Percentiles rank a stretch among this genome's conserved stretches.
Conservation (phyloP, 1,140 invertebrate species). For the Nixonia krombeini region DNA sequence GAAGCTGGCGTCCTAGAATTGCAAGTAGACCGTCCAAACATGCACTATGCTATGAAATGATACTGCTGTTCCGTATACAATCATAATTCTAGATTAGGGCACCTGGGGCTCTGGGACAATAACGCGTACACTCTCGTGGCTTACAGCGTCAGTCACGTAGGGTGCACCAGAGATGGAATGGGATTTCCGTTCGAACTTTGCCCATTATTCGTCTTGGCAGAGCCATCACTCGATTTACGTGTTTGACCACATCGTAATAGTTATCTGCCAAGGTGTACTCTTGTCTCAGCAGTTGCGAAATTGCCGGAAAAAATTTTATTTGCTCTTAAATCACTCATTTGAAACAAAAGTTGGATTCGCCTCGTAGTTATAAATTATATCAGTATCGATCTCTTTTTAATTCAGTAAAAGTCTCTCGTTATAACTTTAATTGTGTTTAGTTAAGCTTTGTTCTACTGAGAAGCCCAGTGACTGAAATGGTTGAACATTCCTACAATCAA, state of each 20-base stretch:
- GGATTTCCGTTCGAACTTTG: constrained; percentile 45
- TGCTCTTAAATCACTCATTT: constrained; percentile 29
- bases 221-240: constrained; percentile 44
- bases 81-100: constrained; percentile 50
- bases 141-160: constrained; percentile 50
- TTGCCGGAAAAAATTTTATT: constrained; percentile 23
- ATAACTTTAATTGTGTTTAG: no score
- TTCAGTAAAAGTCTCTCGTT: no score
- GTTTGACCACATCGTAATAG: constrained; percentile 42
- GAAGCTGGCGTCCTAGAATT: constrained; percentile 39
- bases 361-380: no score
- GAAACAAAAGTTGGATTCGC: no score
- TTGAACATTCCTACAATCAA: no score
- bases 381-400: no score
- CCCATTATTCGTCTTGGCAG: constrained; percentile 46
- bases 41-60: constrained; percentile 34
- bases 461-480: no score
- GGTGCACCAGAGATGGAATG: constrained; percentile 39
- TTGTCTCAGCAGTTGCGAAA: constrained; percentile 13
- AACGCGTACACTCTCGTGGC: constrained; percentile 42
- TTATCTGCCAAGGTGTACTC: constrained; percentile 38
- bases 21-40: constrained; percentile 34
- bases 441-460: no score
- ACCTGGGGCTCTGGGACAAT: constrained; percentile 47
- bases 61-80: constrained; percentile 43